Evolutionary conservation across 1,140 invertebrate genomes (phyloP), one percentile per base, ranked within the genome.

Genomic region (Drosophila melanica): DNA sequence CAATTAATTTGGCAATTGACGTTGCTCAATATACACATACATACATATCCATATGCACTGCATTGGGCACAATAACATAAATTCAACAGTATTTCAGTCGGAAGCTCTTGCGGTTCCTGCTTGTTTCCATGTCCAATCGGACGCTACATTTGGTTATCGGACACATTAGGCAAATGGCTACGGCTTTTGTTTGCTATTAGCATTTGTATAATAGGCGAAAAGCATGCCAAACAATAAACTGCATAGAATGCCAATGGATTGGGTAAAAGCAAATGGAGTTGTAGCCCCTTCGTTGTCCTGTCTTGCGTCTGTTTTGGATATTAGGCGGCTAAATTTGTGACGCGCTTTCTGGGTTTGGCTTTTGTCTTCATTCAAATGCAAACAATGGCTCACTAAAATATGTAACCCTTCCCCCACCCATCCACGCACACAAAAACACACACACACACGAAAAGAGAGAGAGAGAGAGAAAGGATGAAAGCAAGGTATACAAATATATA

Each of bases 1-100:
- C 90, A 91, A 91, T 91, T 91, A 91, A 77, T 91, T 91, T 89
- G 77, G 77, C 90, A 91, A 91, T 91, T 89, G 77, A 89, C 79
- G 81, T 74, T 74, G 47, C 62, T 59, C 44, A 47, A 70, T 45
- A 53, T 35, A 20, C 39, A 45, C 23, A 57, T 51, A 51, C 41
- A 23, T 37, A 18, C 8, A n/a, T 50, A 39, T 33, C 37, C 6
- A 60, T 5, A 50, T 23, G 7, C 44, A 48, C 3, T 47, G 11
- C 3, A 12, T 0, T 47, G 16, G 41, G 23, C n/a, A 30, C 12
- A 58, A 54, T 18, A 79, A 47, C 64, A 70, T 78, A 55, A 73
- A 73, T 69, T 63, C 42, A 33, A 62, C 37, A 66, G 53, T 37
- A 51, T 71, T 66, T 71, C 30, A 10, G 12, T 2, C 16, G 37